Evolutionary conservation across 2,888 invertebrate species (phyloP).

Genomic region (Sympetrum striolatum): DNA sequence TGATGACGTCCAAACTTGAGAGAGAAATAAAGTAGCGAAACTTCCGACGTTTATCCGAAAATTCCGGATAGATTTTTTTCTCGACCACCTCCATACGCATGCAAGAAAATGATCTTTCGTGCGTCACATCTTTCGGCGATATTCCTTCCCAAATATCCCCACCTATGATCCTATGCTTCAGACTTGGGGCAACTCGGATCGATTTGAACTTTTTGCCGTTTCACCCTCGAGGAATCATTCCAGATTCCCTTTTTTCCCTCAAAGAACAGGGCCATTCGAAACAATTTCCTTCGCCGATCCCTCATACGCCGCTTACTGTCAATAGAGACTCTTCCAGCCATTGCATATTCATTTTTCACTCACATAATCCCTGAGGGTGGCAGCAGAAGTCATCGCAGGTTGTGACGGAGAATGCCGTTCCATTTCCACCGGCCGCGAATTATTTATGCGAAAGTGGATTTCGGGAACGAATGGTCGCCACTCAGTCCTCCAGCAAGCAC

Average conservation of each 20-base stretch:
- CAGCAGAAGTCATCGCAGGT: background rate
- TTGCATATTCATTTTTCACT: background rate
- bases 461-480: background rate
- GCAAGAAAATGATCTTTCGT: no score
- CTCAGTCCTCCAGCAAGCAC: background rate
- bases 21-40: no score
- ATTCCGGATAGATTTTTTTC: no score
- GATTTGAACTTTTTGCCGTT: background rate
- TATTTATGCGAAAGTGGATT: background rate
- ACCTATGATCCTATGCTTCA: no score
- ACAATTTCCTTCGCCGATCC: background rate
- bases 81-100: no score
- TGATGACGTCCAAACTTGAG: no score
- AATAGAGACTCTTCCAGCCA: background rate
- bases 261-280: background rate
- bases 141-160: no score
- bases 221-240: background rate
- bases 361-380: background rate
- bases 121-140: no score
- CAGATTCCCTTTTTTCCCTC: background rate
- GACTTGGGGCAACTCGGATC: background rate
- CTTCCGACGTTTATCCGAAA: no score
- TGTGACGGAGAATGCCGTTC: background rate
- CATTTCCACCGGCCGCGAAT: constrained; percentile 49
- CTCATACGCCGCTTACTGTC: background rate